Percentiles rank a stretch among this genome's conserved stretches.
These are phyloP conservation scores for Drosophila villosipedis DNA, from an alignment of 2,888 invertebrate species.

Conservation along the genomic window DNA sequence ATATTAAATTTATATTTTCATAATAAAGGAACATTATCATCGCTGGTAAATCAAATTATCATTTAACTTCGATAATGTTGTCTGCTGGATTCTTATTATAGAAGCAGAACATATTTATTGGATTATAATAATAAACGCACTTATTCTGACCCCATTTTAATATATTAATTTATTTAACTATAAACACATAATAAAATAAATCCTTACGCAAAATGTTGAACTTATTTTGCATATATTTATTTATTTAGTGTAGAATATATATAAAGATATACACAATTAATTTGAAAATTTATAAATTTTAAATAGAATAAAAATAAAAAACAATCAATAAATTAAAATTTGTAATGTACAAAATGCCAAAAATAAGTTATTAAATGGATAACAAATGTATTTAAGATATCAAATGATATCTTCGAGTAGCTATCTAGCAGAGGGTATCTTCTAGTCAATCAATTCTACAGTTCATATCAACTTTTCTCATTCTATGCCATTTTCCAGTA, in stretches of 20 bases:
- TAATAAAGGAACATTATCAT: not conserved
- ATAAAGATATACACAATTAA: not conserved
- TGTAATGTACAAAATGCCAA: too few relatives aligned
- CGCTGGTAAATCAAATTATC: not conserved
- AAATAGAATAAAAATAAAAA: not conserved
- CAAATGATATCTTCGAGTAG: not conserved
- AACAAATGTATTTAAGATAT: too few relatives aligned
- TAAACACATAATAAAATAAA: not conserved
- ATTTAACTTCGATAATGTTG: not conserved
- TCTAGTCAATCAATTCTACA: not conserved
- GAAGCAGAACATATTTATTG: not conserved
- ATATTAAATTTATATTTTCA: not conserved
- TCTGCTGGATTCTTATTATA: too few relatives aligned
- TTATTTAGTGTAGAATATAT: not conserved
- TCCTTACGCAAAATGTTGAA: not conserved
- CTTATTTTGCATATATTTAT: not conserved
- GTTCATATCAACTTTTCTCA: not conserved
- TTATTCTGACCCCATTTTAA: not conserved
- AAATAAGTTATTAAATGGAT: too few relatives aligned
- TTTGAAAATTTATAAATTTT: not conserved
- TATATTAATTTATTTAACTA: not conserved
- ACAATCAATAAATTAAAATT: not conserved
- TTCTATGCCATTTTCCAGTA: constrained; percentile 59
- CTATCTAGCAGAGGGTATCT: not conserved
- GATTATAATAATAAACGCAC: not conserved